A percentile compares a stretch with the other conserved stretches of the same genome.
phyloP scores from a whole-genome alignment of 1,140 invertebrate genomes.

The Physella acuta region DNA sequence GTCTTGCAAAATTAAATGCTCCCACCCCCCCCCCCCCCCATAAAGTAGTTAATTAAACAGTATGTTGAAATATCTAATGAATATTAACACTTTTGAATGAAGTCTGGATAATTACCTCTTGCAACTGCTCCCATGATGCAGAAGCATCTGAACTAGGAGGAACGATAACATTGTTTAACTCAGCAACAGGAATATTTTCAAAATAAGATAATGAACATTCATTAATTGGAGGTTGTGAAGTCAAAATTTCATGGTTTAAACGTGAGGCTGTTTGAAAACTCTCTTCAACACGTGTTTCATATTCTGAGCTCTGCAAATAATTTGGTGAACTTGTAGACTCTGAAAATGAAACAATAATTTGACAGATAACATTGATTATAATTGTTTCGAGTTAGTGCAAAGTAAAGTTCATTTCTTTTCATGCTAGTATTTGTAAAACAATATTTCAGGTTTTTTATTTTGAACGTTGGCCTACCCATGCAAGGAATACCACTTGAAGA shows the following conservation, averaged over 20 bases:
- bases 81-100: not conserved
- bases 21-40: too few species aligned
- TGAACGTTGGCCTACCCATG: too few species aligned
- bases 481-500: too few species aligned
- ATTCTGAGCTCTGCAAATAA: not conserved
- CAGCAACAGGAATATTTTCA: not conserved
- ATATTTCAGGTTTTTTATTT: too few species aligned
- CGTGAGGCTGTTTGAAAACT: not conserved
- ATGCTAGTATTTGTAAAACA: too few species aligned
- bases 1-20: too few species aligned
- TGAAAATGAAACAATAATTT: too few species aligned
- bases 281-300: not conserved
- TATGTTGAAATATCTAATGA: not conserved
- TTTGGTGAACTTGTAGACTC: not conserved
- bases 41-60: not conserved
- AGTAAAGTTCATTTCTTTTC: too few species aligned
- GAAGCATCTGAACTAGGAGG: slow-evolving; percentile 6
- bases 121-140: slow-evolving; percentile 12
- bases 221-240: too few species aligned
- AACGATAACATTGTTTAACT: not conserved
- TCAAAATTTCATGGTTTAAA: too few species aligned
- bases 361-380: too few species aligned
- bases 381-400: too few species aligned
- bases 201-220: not conserved
- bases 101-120: not conserved